Percentiles rank a stretch among this genome's conserved stretches.
phyloP scores from a whole-genome alignment of 2,888 invertebrate species.

The Pomacea canaliculata region DNA sequence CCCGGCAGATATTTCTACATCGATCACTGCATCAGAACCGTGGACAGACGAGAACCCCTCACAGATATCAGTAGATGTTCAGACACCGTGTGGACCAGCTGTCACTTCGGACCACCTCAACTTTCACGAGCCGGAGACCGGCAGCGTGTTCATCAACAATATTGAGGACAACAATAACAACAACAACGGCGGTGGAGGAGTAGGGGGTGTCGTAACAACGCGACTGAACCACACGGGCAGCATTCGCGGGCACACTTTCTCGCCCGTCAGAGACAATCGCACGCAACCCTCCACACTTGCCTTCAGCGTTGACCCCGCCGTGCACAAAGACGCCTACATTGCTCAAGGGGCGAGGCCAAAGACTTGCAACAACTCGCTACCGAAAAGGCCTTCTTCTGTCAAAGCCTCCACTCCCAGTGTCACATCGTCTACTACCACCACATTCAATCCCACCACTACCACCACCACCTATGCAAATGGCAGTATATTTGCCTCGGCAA shows the following conservation, averaged over 20 bases:
- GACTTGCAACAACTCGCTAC: slow-evolving; percentile 19
- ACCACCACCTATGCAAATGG: slow-evolving; percentile 17
- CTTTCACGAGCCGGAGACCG: background rate
- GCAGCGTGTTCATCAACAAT: slow-evolving; percentile 6
- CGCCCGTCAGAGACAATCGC: slow-evolving; percentile 33
- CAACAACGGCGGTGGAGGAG: background rate
- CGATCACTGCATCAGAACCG: background rate
- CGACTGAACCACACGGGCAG: slow-evolving; percentile 29
- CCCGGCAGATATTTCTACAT: background rate
- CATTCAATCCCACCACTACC: background rate
- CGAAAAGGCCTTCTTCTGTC: slow-evolving; percentile 23
- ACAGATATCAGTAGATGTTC: slow-evolving; percentile 29
- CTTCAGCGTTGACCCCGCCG: slow-evolving; percentile 22
- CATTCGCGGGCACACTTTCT: slow-evolving; percentile 30
- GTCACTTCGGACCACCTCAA: slow-evolving; percentile 6
- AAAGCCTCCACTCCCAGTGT: slow-evolving; percentile 2
- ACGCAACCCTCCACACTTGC: slow-evolving; percentile 29
- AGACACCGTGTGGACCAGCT: slow-evolving; percentile 14
- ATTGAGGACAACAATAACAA: background rate
- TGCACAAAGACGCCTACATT: slow-evolving; percentile 25
- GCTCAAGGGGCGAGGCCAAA: slow-evolving; percentile 40
- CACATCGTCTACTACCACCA: slow-evolving; percentile 6
- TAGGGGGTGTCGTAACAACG: background rate
- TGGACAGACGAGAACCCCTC: slow-evolving; percentile 2
- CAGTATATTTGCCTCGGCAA: background rate